Percentiles rank a stretch among this genome's conserved stretches.
phyloP scores from a whole-genome alignment of 2,888 invertebrate genomes.

The Cosmorhoe ocellata region DNA sequence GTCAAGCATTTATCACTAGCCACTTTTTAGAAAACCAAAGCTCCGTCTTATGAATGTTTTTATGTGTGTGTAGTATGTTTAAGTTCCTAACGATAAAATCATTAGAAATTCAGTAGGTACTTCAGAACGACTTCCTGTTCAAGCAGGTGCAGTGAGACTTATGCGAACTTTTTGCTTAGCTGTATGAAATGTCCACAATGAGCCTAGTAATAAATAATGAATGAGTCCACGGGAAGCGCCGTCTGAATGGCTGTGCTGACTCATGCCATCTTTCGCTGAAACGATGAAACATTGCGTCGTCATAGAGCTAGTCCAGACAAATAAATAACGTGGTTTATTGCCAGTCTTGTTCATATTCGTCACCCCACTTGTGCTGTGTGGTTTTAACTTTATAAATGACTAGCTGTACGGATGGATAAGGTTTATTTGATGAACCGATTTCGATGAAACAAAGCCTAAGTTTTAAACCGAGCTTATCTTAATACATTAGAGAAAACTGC shows the following conservation, averaged over 20 bases:
- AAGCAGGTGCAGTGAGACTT: constrained; percentile 21
- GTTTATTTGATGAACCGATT: too few species aligned
- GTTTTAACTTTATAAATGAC: background rate
- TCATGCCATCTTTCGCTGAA: constrained; percentile 65
- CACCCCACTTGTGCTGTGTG: constrained; percentile 6
- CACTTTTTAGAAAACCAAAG: too few species aligned
- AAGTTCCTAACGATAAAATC: constrained; percentile 1
- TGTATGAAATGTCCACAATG: constrained; percentile 28
- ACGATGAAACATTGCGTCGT: constrained; percentile 59
- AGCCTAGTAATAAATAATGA: constrained; percentile 36
- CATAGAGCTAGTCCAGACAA: constrained; percentile 44
- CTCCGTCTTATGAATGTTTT: too few species aligned
- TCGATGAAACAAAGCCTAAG: too few species aligned
- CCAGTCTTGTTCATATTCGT: constrained; percentile 22
- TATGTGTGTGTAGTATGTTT: background rate
- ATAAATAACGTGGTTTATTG: constrained; percentile 41
- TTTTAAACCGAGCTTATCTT: too few species aligned
- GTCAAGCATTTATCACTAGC: too few species aligned
- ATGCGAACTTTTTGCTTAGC: constrained; percentile 26
- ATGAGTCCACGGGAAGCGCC: constrained; percentile 46
- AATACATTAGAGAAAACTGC: too few species aligned
- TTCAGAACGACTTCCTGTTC: constrained; percentile 17
- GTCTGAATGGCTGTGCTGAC: constrained; percentile 57
- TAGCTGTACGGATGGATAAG: too few species aligned
- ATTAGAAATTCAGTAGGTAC: constrained; percentile 15